Evolutionary conservation across 2,113 vertebrate genomes (phyloP).

Genomic region (Semicossyphus pulcher): DNA sequence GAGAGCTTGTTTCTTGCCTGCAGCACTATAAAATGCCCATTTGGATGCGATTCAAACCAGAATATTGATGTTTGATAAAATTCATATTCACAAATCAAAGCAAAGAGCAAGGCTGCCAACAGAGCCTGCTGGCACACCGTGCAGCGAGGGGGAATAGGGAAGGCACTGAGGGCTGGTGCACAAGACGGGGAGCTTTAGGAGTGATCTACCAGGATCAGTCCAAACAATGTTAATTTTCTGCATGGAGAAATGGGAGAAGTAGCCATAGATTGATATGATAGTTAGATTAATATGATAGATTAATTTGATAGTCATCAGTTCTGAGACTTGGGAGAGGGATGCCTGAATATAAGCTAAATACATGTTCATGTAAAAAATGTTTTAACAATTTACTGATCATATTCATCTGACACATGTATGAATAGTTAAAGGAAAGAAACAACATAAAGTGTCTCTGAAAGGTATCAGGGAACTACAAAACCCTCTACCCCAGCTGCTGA

Average conservation of each 20-base stretch:
- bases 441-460: too few relatives aligned
- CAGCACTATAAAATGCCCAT: conserved; percentile 62
- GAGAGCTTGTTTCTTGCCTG: conserved; percentile 27
- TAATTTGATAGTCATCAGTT: conserved; percentile 31
- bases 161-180: conserved; percentile 47
- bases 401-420: not conserved
- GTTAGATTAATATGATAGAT: conserved; percentile 53
- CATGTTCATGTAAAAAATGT: conserved; percentile 17
- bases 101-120: conserved; percentile 49
- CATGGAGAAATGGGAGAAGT: conserved; percentile 18
- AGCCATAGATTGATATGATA: conserved; percentile 49
- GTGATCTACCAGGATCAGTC: conserved; percentile 54
- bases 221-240: conserved; percentile 67
- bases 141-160: conserved; percentile 18
- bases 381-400: conserved; percentile 1
- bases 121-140: conserved; percentile 35
- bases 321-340: not conserved
- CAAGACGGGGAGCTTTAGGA: conserved; percentile 49
- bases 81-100: conserved; percentile 75
- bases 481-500: too few relatives aligned
- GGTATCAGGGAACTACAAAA: too few relatives aligned
- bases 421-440: not conserved
- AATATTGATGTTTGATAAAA: conserved; percentile 75
- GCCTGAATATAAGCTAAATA: conserved; percentile 9
- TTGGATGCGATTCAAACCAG: conserved; percentile 69